phyloP scores from a whole-genome alignment of 2,797 vertebrate species.

The Sphenopsis melanotis region DNA sequence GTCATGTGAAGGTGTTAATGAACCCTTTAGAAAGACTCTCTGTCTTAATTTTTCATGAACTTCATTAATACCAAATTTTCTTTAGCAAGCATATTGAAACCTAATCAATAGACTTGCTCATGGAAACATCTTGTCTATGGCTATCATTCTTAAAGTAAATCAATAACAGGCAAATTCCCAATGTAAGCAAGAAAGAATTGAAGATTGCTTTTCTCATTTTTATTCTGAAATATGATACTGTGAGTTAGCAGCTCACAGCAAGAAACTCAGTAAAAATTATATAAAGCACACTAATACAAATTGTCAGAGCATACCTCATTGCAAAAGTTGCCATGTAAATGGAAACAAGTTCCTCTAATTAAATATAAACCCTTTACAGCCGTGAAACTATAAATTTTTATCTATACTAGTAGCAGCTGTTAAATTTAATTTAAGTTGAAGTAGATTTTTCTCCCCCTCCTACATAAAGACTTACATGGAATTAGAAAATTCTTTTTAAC shows the following conservation, averaged over 20 bases:
- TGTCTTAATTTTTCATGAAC: neutral
- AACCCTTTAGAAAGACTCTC: neutral
- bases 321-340: slow-evolving; percentile 53
- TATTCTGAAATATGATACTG: slow-evolving; percentile 20
- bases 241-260: slow-evolving; percentile 31
- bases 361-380: slow-evolving; percentile 70
- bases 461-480: slow-evolving; percentile 26
- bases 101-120: neutral
- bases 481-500: slow-evolving; percentile 16
- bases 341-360: slow-evolving; percentile 71
- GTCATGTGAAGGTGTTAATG: neutral
- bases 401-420: slow-evolving; percentile 48
- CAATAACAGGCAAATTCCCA: slow-evolving; percentile 1
- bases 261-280: slow-evolving; percentile 60
- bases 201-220: slow-evolving; percentile 13
- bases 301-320: slow-evolving; percentile 44
- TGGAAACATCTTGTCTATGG: neutral
- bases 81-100: neutral
- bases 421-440: slow-evolving; percentile 70
- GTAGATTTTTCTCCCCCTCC: slow-evolving; percentile 23
- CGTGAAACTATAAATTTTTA: slow-evolving; percentile 71
- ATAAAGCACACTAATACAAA: slow-evolving; percentile 61
- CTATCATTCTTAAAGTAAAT: neutral
- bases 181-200: neutral
- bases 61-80: neutral